Base-by-base conservation (phyloP, 2,888 invertebrate species). In the Frankliniella intonsa region DNA sequence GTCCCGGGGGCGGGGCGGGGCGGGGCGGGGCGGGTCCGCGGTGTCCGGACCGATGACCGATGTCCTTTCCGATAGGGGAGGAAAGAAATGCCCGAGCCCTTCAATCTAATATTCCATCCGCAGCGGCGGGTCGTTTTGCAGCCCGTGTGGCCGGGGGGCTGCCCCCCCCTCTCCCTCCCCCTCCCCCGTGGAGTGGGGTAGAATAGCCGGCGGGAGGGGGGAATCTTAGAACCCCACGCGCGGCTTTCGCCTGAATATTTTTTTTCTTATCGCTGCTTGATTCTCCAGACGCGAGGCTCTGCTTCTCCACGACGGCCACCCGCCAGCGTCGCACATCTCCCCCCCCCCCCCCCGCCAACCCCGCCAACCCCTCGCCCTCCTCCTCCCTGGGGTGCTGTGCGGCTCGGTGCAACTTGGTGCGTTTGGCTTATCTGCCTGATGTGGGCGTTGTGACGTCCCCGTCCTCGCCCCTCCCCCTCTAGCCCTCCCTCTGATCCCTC, bases 51-150 rank as follows among this genome's bases (percentile, higher is more conserved):
- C 69, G 69, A 76, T 76, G 69, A 76, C 69, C 69, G 69, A 76
- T 76, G 69, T 22, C 69, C 69, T 76, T 25, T 76, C 69, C 69
- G 69, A 76, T 76, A 76, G 69, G 25, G 69, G 69, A 76, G 69
- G 10, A 76, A 76, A 76, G 69, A 76, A 76, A 76, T 76, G 69
- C 69, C 69, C 38, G 38, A 76, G 22, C 69, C 69, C 22, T 76
- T 76, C 69, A 76, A 76, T 76, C 69, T 76, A 76, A 76, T 76
- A 76, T 76, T 76, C 69, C 69, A 12, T 38, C 38, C 38, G 38
- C 38, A 38, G 38, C 38, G 38, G 38, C 38, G 5, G 38, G 38
- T 2, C 38, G 38, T 38, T 38, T 38, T 38, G 38, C 38, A 38
- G 38, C 38, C 38, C 38, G 38, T 5, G 38, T 2, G 38, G 38